A percentile compares a stretch with the other conserved stretches of the same genome.
Conservation (phyloP, 1,140 invertebrate genomes). For the Nixonia krombeini region DNA sequence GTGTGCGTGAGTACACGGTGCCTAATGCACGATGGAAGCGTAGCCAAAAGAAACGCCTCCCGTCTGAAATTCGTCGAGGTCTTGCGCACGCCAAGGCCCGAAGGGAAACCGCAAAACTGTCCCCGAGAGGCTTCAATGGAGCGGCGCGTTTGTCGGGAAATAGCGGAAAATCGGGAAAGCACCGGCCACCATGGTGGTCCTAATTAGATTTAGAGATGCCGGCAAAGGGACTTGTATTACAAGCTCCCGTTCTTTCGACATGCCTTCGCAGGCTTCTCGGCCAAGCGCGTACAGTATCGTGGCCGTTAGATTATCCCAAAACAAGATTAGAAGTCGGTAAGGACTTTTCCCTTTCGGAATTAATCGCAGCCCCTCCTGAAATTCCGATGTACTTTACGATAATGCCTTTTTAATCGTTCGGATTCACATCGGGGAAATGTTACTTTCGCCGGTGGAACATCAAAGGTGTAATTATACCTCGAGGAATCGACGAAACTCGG, state of each 20-base stretch:
- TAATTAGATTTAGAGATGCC: slow-evolving; percentile 55
- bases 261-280: slow-evolving; percentile 13
- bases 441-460: no score
- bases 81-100: slow-evolving; percentile 16
- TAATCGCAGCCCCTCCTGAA: not conserved
- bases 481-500: no score
- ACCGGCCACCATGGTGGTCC: slow-evolving; percentile 54
- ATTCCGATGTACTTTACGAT: not conserved
- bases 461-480: no score
- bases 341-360: not conserved
- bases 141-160: not conserved
- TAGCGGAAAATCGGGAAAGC: slow-evolving; percentile 1
- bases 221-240: slow-evolving; percentile 54
- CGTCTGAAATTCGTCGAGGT: slow-evolving; percentile 36
- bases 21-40: slow-evolving; percentile 34
- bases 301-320: not conserved
- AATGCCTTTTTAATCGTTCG: not conserved
- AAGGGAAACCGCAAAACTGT: not conserved
- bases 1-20: slow-evolving; percentile 37
- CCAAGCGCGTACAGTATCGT: not conserved
- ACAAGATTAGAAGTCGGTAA: not conserved
- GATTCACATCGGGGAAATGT: not conserved
- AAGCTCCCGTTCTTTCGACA: slow-evolving; percentile 28
- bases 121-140: no score
- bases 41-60: slow-evolving; percentile 42